Evolutionary conservation across 2,888 invertebrate species (phyloP), one percentile per base, ranked within the genome.

Genomic region (Ophion ventricosus): DNA sequence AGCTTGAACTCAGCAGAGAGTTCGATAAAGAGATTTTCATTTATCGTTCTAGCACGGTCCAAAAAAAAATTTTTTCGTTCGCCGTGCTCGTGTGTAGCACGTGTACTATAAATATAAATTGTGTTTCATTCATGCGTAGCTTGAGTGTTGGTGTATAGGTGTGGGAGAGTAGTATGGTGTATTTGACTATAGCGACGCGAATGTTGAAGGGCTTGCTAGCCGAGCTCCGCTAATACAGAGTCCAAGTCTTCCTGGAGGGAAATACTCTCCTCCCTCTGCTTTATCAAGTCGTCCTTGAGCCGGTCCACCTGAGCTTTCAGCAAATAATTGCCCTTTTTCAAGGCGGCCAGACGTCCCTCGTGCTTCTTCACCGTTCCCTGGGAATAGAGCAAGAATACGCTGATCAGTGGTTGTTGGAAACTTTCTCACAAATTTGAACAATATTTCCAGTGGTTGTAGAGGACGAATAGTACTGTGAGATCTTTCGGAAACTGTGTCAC

Each of bases 301-400:
- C 97, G 95, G 93, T 98, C 98, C 0, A 98, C 97, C 91, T 98
- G 98, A 0, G 98, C 97, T 94, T 97, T 97, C 14, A 98, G 94
- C 88, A 98, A 94, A 85, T 97, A 97, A 91, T 98, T 98, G 87
- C 98, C 97, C 91, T 98, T 98, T 93, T 97, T 97, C 90, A 98
- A 94, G 0, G 97, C 97, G 57, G 96, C 95, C 11, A 98, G 94
- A 85, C 96, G 95, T 69, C 96, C 96, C 92, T 98, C 98, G 92
- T 98, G 97, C 75, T 96, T 95, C 91, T 97, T 97, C 1, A 96
- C 93, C 78, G 96, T 88, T 80, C 79, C 86, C 93, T 93, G 79
- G 57, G 72, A 83, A 80, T 14, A 20, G 0, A 66, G 54, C 57
- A 66, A 26, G 40, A 20, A 40, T 10, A 40, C 40, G 10, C 40